Percentiles rank a stretch among this genome's conserved stretches.
phyloP scores from a whole-genome alignment of 2,888 invertebrate genomes.

The Philonicus albiceps region DNA sequence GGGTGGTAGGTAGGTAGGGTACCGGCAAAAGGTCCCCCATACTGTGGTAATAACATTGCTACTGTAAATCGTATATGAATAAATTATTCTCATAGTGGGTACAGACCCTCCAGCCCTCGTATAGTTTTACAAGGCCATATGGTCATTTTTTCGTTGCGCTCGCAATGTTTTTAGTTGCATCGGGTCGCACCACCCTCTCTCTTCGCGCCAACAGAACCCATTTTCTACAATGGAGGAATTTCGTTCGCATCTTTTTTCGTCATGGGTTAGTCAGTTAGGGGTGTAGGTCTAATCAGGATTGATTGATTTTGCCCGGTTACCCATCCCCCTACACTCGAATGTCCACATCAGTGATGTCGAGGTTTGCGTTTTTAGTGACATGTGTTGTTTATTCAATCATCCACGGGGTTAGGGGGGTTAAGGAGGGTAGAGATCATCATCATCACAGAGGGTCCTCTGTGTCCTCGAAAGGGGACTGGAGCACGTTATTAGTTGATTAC shows the following conservation, averaged over 20 bases:
- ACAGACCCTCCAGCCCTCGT: neutral
- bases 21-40: neutral
- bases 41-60: constrained; percentile 55
- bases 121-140: constrained; percentile 43
- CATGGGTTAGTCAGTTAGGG: constrained; percentile 24
- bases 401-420: constrained; percentile 40
- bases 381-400: constrained; percentile 53
- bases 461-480: constrained; percentile 44
- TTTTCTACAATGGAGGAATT: constrained; percentile 37
- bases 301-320: constrained; percentile 50
- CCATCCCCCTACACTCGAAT: constrained; percentile 44
- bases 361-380: constrained; percentile 50
- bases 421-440: constrained; percentile 40
- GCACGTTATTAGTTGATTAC: constrained; percentile 65
- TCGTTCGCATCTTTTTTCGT: constrained; percentile 41
- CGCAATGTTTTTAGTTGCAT: constrained; percentile 5
- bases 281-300: constrained; percentile 51
- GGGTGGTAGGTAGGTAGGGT: neutral
- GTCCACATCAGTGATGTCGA: constrained; percentile 43
- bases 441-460: constrained; percentile 18
- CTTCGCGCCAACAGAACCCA: neutral
- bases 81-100: constrained; percentile 56
- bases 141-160: constrained; percentile 17
- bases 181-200: neutral
- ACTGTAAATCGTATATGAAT: constrained; percentile 64